phyloP scores from a whole-genome alignment of 2,113 vertebrate species.

The Eulemur rufifrons region DNA sequence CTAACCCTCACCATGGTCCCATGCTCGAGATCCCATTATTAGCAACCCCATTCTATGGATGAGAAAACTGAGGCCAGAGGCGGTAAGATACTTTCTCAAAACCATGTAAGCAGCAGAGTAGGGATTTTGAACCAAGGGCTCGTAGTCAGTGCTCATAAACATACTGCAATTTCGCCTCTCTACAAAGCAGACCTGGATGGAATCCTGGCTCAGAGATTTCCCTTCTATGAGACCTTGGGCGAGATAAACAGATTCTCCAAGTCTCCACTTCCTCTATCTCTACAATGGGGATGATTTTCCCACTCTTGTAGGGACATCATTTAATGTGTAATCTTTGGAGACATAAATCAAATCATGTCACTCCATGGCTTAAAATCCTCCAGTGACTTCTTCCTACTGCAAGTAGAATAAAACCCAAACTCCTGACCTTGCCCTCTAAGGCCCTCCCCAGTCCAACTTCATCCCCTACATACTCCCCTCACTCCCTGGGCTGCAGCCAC shows the following conservation, averaged over 20 bases:
- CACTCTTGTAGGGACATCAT: not conserved
- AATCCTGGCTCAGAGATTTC: not conserved
- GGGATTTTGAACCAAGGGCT: not conserved
- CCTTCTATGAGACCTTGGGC: not conserved
- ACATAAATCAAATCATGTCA: not conserved
- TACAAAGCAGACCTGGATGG: not conserved
- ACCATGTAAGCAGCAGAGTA: not conserved
- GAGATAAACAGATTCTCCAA: not conserved
- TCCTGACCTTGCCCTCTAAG: not conserved
- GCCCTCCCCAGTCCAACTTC: not conserved
- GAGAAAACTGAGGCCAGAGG: not conserved
- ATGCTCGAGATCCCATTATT: accelerated
- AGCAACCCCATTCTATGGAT: not conserved
- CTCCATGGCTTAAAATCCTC: not conserved
- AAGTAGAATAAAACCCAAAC: not conserved
- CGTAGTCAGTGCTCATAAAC: accelerated
- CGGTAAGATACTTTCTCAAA: not conserved
- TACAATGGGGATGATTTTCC: not conserved
- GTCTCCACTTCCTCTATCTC: not conserved
- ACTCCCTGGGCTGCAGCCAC: not conserved
- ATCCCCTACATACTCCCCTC: not conserved
- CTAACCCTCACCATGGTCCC: not conserved
- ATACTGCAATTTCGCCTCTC: not conserved
- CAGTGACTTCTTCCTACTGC: not conserved
- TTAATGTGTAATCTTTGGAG: not conserved